Base-by-base conservation (phyloP, 2,888 invertebrate genomes). In the Acrobasis suavella region DNA sequence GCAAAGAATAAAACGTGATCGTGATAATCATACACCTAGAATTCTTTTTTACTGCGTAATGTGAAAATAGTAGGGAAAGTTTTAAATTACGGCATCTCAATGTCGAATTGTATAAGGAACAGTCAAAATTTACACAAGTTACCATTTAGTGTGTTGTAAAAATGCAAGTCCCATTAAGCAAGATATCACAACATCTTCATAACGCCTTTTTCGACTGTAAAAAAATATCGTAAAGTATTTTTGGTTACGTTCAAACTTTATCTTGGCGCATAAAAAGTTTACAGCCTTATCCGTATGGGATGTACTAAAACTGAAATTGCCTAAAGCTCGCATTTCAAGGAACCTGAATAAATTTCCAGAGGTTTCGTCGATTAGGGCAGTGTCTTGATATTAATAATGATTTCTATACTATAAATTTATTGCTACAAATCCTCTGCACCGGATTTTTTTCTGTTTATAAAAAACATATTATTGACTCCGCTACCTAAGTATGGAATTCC, bases 251-350 rank as follows among this genome's bases (percentile, higher is more conserved):
- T 52, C 2, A 32, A 52, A 16, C 38, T 39, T 39, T 55, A 38
- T 39, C 16, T 51, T 17, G 52, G 16, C 12, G 17, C 42, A 56
- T 56, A 56, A 56, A 56, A 56, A 42, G 42, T 42, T 56, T 55
- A 55, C 56, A 56, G 56, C 17, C 39, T 56, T 46, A 42, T 42
- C 22, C 42, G 42, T 12, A 22, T 17, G 42, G n/a, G 56, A 56
- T 42, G 14, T 42, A 56, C 56, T 56, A 42, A 56, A 56, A 56
- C 42, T 42, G 56, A 56, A 42, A 42, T 56, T 56, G 56, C 56
- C 42, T 9, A 42, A 56, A 56, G 42, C 42, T 17, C 12, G 14
- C 39, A 22, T 39, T 56, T 56, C 39, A 52, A 12, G 55, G 55
- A 55, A 55, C 55, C 39, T 55, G 39, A 55, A 22, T 22, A 52